Conservation (phyloP, 2,113 vertebrate species). For the Anarhynchus alexandrinus region DNA sequence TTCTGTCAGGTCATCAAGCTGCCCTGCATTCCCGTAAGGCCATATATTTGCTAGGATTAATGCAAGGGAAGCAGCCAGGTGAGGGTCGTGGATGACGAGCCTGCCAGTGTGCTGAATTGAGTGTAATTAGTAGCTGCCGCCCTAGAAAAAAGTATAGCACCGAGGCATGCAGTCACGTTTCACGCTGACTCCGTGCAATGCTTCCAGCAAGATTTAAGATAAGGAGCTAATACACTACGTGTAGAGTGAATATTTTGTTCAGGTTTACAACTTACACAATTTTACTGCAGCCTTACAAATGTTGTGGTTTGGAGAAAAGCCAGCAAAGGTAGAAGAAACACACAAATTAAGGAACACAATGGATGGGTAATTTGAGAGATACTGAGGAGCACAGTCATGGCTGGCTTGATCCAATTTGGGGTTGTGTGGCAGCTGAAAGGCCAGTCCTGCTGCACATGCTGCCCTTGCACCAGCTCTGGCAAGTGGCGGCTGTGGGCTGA, state of each 20-base stretch:
- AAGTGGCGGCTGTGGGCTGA: accelerated
- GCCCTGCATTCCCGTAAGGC: not conserved
- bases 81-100: not conserved
- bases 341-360: not conserved
- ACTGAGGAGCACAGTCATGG: not conserved
- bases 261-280: not conserved
- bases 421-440: not conserved
- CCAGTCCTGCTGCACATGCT: not conserved
- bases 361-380: not conserved
- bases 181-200: not conserved
- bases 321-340: not conserved
- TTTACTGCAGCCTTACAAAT: not conserved
- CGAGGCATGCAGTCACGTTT: not conserved
- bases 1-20: not conserved
- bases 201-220: not conserved
- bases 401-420: not conserved
- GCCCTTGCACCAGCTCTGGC: not conserved
- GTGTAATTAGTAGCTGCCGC: not conserved
- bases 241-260: not conserved
- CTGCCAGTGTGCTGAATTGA: not conserved
- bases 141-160: not conserved
- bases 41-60: not conserved
- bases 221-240: not conserved
- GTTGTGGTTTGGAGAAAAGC: constrained; percentile 18
- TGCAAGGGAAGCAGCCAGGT: not conserved